Conservation (phyloP, 1,140 invertebrate species). For the Philaenus spumarius region DNA sequence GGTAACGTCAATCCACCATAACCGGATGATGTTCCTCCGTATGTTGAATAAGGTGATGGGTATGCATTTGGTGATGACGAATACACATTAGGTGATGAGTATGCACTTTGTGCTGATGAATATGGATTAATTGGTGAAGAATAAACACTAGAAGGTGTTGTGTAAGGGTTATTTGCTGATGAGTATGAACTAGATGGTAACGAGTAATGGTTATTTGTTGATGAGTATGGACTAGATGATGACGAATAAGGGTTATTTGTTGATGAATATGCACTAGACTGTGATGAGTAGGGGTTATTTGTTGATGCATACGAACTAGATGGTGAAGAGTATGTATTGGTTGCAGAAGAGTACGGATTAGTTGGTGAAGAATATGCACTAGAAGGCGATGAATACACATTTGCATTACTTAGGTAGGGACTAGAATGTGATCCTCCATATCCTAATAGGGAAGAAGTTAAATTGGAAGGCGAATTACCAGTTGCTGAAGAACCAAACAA, state of each 20-base stretch:
- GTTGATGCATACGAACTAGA: not conserved
- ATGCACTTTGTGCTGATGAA: not conserved
- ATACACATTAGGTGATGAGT: conserved; percentile 3
- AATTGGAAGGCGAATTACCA: no score
- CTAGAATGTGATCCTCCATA: no score
- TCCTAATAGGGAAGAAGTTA: no score
- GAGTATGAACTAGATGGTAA: not conserved
- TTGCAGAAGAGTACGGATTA: not conserved
- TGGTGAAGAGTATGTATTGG: not conserved
- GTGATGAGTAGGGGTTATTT: not conserved
- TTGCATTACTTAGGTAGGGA: no score
- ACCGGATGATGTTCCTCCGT: conserved; percentile 54
- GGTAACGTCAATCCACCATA: conserved; percentile 53
- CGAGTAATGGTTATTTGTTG: not conserved
- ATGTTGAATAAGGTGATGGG: conserved; percentile 38
- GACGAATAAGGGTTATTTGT: conserved; percentile 1
- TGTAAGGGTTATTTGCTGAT: conserved; percentile 1
- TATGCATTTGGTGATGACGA: conserved; percentile 13
- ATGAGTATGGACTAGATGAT: conserved; percentile 19
- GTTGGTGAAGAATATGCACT: no score
- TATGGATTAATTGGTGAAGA: conserved; percentile 3
- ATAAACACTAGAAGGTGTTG: conserved; percentile 16
- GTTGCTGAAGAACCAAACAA: no score
- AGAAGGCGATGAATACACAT: no score
- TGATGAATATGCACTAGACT: not conserved